A percentile compares a stretch with the other conserved stretches of the same genome.
Evolutionary conservation across 2,797 vertebrate species (phyloP).

Genomic region (Euthynnus affinis): DNA sequence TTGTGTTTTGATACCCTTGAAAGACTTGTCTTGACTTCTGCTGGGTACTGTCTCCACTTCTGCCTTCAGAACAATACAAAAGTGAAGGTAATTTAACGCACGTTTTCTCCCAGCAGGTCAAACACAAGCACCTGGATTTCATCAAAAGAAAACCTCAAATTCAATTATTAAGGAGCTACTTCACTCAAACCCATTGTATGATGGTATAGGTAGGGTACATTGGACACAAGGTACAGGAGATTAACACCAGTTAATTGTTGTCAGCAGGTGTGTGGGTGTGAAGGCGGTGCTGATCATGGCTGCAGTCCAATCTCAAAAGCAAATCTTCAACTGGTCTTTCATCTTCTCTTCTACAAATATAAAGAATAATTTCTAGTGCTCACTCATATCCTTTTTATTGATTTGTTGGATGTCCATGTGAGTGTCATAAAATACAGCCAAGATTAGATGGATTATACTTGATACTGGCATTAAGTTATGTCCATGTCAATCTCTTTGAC

Average conservation of each 20-base stretch:
- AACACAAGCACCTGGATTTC: conserved; percentile 10
- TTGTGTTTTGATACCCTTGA: background rate
- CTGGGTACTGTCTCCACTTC: background rate
- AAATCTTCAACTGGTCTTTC: background rate
- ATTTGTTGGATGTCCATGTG: background rate
- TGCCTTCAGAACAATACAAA: background rate
- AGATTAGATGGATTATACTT: background rate
- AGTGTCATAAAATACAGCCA: background rate
- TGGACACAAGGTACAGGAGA: background rate
- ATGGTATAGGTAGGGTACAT: background rate
- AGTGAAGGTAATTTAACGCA: conserved; percentile 1
- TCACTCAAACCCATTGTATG: conserved; percentile 10
- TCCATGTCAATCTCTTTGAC: background rate
- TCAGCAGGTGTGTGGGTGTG: conserved; percentile 16
- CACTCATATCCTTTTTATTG: background rate
- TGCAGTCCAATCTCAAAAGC: background rate
- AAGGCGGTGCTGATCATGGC: background rate
- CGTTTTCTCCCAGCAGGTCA: conserved; percentile 10
- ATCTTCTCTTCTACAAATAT: background rate
- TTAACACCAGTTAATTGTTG: conserved; percentile 34
- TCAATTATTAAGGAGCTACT: conserved; percentile 20
- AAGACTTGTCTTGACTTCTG: background rate
- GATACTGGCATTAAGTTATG: background rate
- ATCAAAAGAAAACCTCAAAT: conserved; percentile 5
- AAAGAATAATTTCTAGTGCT: background rate